Base-by-base conservation (phyloP, 2,113 vertebrate species). In the Riparia riparia region DNA sequence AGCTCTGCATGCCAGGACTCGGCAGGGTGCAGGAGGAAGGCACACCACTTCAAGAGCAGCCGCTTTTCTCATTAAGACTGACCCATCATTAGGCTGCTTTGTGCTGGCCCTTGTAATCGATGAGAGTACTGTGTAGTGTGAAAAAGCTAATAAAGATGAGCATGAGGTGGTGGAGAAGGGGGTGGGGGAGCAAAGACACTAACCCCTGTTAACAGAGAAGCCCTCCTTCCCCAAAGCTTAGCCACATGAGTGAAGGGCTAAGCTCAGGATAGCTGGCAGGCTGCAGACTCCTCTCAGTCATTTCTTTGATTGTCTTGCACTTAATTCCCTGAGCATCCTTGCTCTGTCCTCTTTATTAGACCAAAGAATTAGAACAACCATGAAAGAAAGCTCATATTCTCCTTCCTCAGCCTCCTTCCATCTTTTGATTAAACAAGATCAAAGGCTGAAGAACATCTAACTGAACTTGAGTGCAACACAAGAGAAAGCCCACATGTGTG, bases 51-150 rank as follows among this genome's bases (percentile, higher is more conserved):
- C 98, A 98, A 97, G 98, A 97, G 96, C 95, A 83, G 95, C 97
- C 97, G 96, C 98, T 98, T 98, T 98, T 98, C 98, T 98, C 98
- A 99, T 99, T 99, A 99, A 98, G 98, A 95, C 98, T 98, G 98
- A 99, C 99, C 98, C 98, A 98, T 98, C 98, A 98, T 99, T 99
- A 98, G 98, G 97, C 98, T 96, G 98, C 98, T 98, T 98, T 98
- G 98, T 99, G 97, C 91, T 78, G 97, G 93, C 97, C 95, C 98
- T 98, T 98, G 98, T 99, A 98, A 99, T 99, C 98, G 98, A 99
- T 99, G 98, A 98, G 97, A 89, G 97, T 96, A 97, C 97, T 98
- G 94, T 97, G 97, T 83, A 97, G 97, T 97, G 95, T 90, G 95
- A 95, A 95, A 66, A 97, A 97, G 91, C 93, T 96, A 94, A 97